phyloP scores from a whole-genome alignment of 2,113 vertebrate species.

The Gallinago media region DNA sequence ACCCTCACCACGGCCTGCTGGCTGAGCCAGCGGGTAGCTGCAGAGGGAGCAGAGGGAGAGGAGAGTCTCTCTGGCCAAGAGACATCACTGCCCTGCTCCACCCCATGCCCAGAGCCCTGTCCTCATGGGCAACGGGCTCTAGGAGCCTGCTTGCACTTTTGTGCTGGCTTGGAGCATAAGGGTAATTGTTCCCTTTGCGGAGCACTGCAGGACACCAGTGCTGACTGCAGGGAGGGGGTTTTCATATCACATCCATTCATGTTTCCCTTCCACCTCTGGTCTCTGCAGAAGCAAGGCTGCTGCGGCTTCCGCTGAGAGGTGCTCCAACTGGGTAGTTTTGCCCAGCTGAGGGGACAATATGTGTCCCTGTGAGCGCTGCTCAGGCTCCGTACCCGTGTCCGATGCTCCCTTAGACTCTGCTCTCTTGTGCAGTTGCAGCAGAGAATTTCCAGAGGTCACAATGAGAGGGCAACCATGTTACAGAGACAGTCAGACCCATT shows the following conservation, averaged over 20 bases:
- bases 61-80: background rate
- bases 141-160: background rate
- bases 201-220: background rate
- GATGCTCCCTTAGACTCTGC: background rate
- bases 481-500: background rate
- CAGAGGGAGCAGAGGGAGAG: background rate
- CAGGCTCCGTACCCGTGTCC: background rate
- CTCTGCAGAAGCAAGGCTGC: background rate
- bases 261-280: background rate
- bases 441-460: background rate
- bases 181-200: background rate
- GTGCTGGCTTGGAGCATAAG: background rate
- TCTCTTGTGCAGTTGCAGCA: background rate
- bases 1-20: background rate
- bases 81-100: background rate
- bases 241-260: background rate
- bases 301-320: background rate
- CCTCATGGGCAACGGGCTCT: background rate
- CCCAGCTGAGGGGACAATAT: background rate
- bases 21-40: background rate
- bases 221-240: background rate
- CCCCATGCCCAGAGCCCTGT: background rate
- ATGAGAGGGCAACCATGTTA: background rate
- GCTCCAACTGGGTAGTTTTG: background rate
- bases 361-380: background rate